Evolutionary conservation across 2,888 invertebrate genomes (phyloP).

Genomic region (Hanleya hanleyi): DNA sequence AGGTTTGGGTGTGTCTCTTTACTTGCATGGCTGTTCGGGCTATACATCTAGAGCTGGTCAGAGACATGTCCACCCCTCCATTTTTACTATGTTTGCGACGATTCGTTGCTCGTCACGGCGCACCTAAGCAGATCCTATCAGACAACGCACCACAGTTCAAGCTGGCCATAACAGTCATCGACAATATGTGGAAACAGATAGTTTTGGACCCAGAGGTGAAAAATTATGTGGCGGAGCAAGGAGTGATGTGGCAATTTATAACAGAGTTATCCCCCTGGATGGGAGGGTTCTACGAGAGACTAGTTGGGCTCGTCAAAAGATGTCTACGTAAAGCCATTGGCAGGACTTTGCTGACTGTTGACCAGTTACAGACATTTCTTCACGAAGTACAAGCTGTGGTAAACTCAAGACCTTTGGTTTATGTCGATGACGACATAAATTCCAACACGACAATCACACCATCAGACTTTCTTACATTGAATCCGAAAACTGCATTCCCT

Average conservation of each 20-base stretch:
- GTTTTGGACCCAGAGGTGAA: not conserved
- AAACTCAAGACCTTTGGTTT: conserved; percentile 27
- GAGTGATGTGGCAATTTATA: conserved; percentile 22
- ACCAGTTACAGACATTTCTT: conserved; percentile 21
- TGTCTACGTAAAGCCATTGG: conserved; percentile 22
- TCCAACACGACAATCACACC: conserved; percentile 22
- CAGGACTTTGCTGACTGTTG: conserved; percentile 9
- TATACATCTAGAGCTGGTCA: conserved; percentile 20
- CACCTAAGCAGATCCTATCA: conserved; percentile 1
- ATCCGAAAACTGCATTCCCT: not conserved
- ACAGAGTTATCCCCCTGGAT: conserved; percentile 19
- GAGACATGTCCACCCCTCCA: conserved; percentile 16
- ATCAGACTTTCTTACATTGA: not conserved
- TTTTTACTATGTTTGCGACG: not conserved
- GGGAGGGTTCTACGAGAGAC: no score
- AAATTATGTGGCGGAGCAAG: not conserved
- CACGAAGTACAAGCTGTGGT: conserved; percentile 21
- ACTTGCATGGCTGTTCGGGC: conserved; percentile 19
- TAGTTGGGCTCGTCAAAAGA: conserved; percentile 24
- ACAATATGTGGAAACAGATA: not conserved
- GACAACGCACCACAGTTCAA: conserved; percentile 25
- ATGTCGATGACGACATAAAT: conserved; percentile 24
- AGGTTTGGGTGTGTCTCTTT: conserved; percentile 26
- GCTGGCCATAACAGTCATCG: not conserved
- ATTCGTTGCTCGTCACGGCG: not conserved